Evolutionary conservation across 2,888 invertebrate genomes (phyloP).

Genomic region (Campopleginae sp.): DNA sequence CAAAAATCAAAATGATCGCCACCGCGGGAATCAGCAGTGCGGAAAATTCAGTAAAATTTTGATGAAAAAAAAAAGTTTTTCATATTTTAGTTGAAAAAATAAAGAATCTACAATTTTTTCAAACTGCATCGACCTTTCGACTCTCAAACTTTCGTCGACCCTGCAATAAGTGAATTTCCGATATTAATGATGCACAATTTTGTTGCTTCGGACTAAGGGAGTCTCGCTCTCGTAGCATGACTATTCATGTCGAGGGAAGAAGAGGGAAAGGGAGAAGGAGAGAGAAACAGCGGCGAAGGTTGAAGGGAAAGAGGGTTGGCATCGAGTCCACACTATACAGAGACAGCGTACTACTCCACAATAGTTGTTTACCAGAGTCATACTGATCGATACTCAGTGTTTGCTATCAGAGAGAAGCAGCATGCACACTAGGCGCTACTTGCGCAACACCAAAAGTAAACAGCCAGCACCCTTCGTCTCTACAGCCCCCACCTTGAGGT

Average conservation of each 20-base stretch:
- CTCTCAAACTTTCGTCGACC: slow-evolving; percentile 68
- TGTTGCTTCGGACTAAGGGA: slow-evolving; percentile 70
- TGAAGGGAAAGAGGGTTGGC: slow-evolving; percentile 65
- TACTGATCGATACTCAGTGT: slow-evolving; percentile 84
- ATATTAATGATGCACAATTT: slow-evolving; percentile 77
- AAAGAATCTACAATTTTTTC: not conserved
- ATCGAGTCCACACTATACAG: slow-evolving; percentile 77
- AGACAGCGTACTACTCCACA: slow-evolving; percentile 79
- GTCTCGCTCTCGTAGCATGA: slow-evolving; percentile 43
- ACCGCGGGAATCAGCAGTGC: not conserved
- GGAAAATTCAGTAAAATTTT: not conserved
- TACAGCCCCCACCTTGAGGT: slow-evolving; percentile 65
- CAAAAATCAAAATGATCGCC: not conserved
- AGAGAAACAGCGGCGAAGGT: slow-evolving; percentile 35
- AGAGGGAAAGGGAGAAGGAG: slow-evolving; percentile 11
- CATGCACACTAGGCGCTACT: slow-evolving; percentile 82
- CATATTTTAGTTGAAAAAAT: not conserved
- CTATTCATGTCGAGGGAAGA: slow-evolving; percentile 35
- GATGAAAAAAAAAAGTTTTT: not conserved
- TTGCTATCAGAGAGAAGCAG: slow-evolving; percentile 83
- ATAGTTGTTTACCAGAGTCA: slow-evolving; percentile 84
- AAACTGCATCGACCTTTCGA: not conserved
- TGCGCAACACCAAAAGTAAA: slow-evolving; percentile 83
- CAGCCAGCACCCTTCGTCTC: slow-evolving; percentile 76
- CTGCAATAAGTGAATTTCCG: slow-evolving; percentile 78